Conservation (phyloP, 2,888 invertebrate genomes). For the Hemaris fuciformis region DNA sequence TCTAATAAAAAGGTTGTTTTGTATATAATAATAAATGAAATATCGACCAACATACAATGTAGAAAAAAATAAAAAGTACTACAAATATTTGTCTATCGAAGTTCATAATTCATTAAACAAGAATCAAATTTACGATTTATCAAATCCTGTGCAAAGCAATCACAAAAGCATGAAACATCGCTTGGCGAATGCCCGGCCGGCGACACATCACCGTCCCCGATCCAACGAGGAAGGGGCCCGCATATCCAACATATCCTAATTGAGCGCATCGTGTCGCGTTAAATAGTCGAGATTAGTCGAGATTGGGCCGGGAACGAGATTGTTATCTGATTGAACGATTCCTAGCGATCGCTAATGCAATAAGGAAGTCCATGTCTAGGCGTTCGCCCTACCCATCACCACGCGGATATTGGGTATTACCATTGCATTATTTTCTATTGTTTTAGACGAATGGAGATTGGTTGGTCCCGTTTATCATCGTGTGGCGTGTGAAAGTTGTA, state of each 20-base stretch:
- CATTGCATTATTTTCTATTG: conserved; percentile 28
- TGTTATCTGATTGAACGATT: conserved; percentile 74
- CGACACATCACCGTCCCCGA: conserved; percentile 42
- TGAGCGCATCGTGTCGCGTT: conserved; percentile 76
- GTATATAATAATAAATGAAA: too few species aligned
- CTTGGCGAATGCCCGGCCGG: background rate
- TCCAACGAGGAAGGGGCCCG: conserved; percentile 71
- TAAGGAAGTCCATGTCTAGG: conserved; percentile 71
- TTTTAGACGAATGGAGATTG: conserved; percentile 16
- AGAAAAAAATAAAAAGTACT: too few species aligned
- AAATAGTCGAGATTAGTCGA: conserved; percentile 78
- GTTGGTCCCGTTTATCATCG: background rate
- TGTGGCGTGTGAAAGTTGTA: background rate
- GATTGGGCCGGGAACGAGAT: conserved; percentile 63
- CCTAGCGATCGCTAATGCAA: conserved; percentile 60
- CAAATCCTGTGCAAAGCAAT: background rate
- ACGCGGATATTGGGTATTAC: conserved; percentile 59
- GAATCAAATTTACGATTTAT: too few species aligned
- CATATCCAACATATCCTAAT: conserved; percentile 78
- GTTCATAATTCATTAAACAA: too few species aligned
- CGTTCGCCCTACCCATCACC: conserved; percentile 36
- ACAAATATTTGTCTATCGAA: too few species aligned
- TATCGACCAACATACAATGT: too few species aligned
- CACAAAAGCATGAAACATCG: background rate
- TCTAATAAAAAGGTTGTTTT: too few species aligned